Percentiles rank a stretch among this genome's conserved stretches.
Conservation (phyloP, 2,113 vertebrate species). For the Himantopus leucocephalus region DNA sequence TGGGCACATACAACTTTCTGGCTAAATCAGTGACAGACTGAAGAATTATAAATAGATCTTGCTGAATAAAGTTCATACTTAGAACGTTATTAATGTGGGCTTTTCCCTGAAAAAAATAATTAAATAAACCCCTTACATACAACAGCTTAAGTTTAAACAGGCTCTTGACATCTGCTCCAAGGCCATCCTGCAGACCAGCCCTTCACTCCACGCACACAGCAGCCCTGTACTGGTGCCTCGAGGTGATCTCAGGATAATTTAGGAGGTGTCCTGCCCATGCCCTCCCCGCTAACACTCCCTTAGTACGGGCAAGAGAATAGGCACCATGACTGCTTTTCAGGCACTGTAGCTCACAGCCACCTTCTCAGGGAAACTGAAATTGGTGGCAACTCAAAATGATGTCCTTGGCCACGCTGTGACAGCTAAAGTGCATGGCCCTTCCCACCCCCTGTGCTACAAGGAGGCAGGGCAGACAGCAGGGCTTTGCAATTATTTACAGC, state of each 20-base stretch:
- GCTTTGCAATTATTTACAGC: not conserved
- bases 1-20: not conserved
- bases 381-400: not conserved
- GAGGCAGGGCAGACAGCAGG: not conserved
- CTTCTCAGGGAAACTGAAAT: not conserved
- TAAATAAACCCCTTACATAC: not conserved
- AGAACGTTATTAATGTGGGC: not conserved
- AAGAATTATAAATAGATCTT: not conserved
- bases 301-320: not conserved
- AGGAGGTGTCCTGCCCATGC: not conserved
- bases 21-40: not conserved
- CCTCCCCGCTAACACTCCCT: accelerated
- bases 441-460: not conserved
- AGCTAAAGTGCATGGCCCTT: not conserved
- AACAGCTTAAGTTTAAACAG: not conserved
- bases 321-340: not conserved
- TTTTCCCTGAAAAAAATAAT: not conserved
- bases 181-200: not conserved
- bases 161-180: not conserved
- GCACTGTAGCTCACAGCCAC: not conserved
- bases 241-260: not conserved
- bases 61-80: not conserved
- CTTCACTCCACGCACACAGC: not conserved
- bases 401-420: not conserved
- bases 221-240: not conserved